Percentiles rank a stretch among this genome's conserved stretches.
Evolutionary conservation across 2,113 vertebrate species (phyloP).

Genomic region (Lycocorax pyrrhopterus): DNA sequence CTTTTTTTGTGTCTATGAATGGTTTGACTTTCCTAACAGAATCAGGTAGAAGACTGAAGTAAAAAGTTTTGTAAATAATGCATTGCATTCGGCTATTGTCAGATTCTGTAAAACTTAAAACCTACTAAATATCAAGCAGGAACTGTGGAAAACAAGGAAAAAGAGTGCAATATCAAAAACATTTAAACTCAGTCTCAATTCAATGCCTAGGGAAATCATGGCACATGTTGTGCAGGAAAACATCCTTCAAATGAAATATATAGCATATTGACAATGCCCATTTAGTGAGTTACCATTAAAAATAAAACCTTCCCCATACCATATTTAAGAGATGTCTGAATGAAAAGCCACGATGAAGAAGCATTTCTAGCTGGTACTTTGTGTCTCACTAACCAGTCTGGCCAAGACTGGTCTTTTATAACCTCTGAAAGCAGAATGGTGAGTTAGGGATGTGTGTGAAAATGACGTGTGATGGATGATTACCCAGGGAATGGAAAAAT

Average conservation of each 20-base stretch:
- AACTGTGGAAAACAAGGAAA: background rate
- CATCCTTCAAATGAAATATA: background rate
- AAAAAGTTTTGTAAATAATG: background rate
- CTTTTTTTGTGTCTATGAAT: background rate
- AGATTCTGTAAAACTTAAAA: background rate
- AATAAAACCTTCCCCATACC: background rate
- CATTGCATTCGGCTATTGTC: background rate
- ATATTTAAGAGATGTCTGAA: background rate
- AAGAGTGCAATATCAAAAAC: background rate
- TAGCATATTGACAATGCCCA: accelerated
- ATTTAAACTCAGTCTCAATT: background rate
- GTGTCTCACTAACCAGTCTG: background rate
- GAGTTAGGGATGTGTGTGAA: background rate
- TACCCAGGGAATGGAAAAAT: background rate
- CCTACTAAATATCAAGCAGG: background rate
- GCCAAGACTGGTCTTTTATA: background rate
- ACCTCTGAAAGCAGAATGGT: background rate
- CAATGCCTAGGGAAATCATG: background rate
- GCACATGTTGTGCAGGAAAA: background rate
- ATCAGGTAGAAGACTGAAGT: background rate
- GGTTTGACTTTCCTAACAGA: background rate
- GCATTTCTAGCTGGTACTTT: background rate
- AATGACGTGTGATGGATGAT: too few relatives aligned
- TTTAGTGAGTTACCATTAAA: background rate
- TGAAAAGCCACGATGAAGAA: background rate